Evolutionary conservation across 2,113 vertebrate species (phyloP).

Genomic region (Paramisgurnus dabryanus): DNA sequence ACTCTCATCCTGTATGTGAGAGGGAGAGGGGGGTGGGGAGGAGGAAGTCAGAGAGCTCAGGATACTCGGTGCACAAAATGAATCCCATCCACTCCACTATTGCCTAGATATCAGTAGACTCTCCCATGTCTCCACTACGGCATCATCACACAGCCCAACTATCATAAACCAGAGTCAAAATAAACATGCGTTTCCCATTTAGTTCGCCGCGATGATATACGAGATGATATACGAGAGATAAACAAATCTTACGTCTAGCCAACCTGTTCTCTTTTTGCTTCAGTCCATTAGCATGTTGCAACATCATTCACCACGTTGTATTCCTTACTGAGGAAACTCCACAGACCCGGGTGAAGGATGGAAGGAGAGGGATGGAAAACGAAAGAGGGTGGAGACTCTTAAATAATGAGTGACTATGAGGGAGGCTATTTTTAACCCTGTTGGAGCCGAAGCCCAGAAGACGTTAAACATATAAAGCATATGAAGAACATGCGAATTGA

Average conservation of each 20-base stretch:
- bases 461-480: slow-evolving; percentile 57
- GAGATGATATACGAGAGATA: not conserved
- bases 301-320: not conserved
- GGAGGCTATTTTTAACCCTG: slow-evolving; percentile 67
- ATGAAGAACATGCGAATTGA: too few species aligned
- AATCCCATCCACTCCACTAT: slow-evolving; percentile 25
- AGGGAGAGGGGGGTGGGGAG: slow-evolving; percentile 19
- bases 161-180: slow-evolving; percentile 11
- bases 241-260: not conserved
- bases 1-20: slow-evolving; percentile 87
- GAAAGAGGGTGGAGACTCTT: slow-evolving; percentile 47
- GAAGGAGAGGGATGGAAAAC: slow-evolving; percentile 9
- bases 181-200: not conserved
- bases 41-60: slow-evolving; percentile 11
- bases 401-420: slow-evolving; percentile 59
- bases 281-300: not conserved
- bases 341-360: not conserved
- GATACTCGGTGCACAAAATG: slow-evolving; percentile 35
- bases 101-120: slow-evolving; percentile 7
- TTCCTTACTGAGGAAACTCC: slow-evolving; percentile 17
- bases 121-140: not conserved
- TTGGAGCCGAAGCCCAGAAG: slow-evolving; percentile 55
- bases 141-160: not conserved
- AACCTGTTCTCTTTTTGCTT: not conserved
- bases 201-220: not conserved